These are phyloP conservation scores for Ennomos quercinarius DNA, from an alignment of 2,888 invertebrate genomes.

Conservation along the genomic window DNA sequence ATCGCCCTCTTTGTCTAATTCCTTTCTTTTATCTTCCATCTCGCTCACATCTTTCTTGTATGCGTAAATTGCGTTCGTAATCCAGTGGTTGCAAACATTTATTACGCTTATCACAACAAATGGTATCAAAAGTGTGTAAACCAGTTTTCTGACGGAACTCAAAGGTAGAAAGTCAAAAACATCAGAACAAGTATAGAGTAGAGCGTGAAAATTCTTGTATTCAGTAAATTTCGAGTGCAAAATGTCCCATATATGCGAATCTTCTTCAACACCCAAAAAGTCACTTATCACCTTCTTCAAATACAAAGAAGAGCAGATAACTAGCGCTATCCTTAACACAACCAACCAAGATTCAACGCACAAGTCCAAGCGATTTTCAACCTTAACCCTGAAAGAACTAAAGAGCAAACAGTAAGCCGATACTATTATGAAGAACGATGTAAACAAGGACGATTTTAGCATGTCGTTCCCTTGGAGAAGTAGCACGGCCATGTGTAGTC, in stretches of 20 bases:
- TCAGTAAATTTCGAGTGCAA: conserved; percentile 88
- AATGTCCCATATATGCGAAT: conserved; percentile 90
- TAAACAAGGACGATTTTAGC: conserved; percentile 79
- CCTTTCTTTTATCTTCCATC: conserved; percentile 35
- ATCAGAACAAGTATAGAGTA: conserved; percentile 91
- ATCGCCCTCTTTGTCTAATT: conserved; percentile 37
- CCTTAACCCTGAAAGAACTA: conserved; percentile 63
- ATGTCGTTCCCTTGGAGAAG: conserved; percentile 77
- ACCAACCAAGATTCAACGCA: conserved; percentile 63
- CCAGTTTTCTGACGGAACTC: conserved; percentile 79
- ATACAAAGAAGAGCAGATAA: conserved; percentile 58
- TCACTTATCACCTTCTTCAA: conserved; percentile 72
- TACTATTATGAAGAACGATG: conserved; percentile 73
- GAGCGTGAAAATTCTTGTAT: conserved; percentile 90
- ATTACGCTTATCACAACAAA: conserved; percentile 74
- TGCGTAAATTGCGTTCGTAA: conserved; percentile 37
- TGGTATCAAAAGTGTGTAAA: conserved; percentile 86
- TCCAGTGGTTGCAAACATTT: conserved; percentile 69
- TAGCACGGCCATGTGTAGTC: conserved; percentile 70
- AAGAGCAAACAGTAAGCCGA: conserved; percentile 68
- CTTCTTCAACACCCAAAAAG: conserved; percentile 71
- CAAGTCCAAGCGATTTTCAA: conserved; percentile 60
- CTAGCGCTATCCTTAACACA: conserved; percentile 55
- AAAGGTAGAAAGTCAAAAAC: conserved; percentile 90
- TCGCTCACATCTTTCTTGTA: conserved; percentile 44